A percentile compares a stretch with the other conserved stretches of the same genome.
phyloP scores from a whole-genome alignment of 2,797 vertebrate species.

The Eurystomus glaucurus region DNA sequence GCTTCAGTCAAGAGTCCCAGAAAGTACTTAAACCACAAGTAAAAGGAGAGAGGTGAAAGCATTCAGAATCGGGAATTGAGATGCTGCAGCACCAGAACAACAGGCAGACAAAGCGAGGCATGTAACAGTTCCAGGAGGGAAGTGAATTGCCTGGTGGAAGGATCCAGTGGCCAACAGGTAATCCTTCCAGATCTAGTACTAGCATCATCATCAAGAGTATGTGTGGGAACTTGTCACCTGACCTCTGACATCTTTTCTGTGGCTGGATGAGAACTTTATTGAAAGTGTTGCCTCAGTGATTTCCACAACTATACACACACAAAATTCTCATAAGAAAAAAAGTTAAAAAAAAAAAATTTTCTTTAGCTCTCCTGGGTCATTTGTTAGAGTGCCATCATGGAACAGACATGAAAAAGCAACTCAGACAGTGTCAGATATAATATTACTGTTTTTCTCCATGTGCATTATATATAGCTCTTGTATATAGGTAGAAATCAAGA shows the following conservation, averaged over 20 bases:
- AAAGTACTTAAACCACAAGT: neutral
- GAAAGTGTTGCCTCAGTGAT: neutral
- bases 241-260: neutral
- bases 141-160: accelerated
- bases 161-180: neutral
- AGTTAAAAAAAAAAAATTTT: neutral
- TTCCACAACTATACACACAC: neutral
- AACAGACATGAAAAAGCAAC: neutral
- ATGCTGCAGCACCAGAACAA: neutral
- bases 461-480: neutral
- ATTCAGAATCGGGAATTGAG: neutral
- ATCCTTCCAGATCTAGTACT: neutral
- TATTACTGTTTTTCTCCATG: neutral
- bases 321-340: neutral
- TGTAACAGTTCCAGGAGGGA: neutral
- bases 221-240: neutral
- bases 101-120: neutral
- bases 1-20: neutral
- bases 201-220: no score
- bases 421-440: neutral
- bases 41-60: neutral
- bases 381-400: neutral
- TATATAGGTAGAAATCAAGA: neutral
- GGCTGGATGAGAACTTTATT: neutral
- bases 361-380: neutral